Percentiles rank a stretch among this genome's conserved stretches.
phyloP scores from a whole-genome alignment of 2,113 vertebrate genomes.

The Sinocyclocheilus grahami region DNA sequence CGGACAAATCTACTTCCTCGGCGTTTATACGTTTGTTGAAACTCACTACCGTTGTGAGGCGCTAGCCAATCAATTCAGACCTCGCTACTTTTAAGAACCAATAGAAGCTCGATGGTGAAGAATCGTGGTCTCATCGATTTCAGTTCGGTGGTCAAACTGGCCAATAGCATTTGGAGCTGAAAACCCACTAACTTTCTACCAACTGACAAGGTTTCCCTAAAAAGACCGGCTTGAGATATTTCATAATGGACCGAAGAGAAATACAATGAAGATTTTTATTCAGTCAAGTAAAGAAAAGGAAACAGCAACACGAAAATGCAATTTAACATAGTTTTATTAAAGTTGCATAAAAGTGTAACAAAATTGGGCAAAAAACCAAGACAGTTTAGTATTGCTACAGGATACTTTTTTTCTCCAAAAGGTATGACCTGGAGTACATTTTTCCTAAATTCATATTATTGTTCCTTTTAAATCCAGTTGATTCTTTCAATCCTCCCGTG shows the following conservation, averaged over 20 bases:
- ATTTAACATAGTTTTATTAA: constrained; percentile 80
- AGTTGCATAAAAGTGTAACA: constrained; percentile 85
- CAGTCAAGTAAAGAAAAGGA: neutral
- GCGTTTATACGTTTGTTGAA: constrained; percentile 7
- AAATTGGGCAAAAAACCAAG: constrained; percentile 74
- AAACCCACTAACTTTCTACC: neutral
- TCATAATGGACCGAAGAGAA: neutral
- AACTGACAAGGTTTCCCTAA: neutral
- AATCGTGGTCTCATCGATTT: constrained; percentile 16
- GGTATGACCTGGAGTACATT: too few relatives aligned
- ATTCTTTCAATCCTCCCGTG: constrained; percentile 37
- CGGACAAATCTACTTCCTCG: constrained; percentile 50
- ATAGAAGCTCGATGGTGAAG: neutral
- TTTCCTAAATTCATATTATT: neutral
- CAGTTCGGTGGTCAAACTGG: neutral
- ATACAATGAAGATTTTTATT: neutral
- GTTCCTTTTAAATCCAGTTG: constrained; percentile 40
- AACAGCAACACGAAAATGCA: constrained; percentile 7
- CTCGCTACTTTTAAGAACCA: neutral
- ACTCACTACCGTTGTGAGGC: neutral
- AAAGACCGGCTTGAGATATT: neutral
- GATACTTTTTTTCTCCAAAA: too few relatives aligned
- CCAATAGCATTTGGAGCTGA: neutral
- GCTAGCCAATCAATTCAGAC: constrained; percentile 41
- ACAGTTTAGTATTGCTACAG: constrained; percentile 80